Evolutionary conservation across 2,797 vertebrate genomes (phyloP).

Genomic region (Macropus fuliginosus): DNA sequence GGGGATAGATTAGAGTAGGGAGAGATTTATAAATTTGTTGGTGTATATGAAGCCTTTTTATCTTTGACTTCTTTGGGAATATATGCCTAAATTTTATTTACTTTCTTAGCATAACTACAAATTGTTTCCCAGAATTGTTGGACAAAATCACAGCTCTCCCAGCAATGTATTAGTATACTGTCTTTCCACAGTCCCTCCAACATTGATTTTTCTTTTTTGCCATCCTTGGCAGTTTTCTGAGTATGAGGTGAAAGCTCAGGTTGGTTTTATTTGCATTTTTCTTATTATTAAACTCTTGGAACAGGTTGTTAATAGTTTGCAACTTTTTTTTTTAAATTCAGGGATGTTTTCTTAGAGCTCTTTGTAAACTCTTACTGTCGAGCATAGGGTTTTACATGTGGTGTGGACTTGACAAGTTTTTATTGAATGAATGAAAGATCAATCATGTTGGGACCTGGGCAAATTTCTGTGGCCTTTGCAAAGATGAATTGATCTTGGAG

Average conservation of each 20-base stretch:
- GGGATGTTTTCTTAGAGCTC: background rate
- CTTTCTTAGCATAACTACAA: background rate
- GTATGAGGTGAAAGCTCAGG: background rate
- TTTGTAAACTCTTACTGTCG: background rate
- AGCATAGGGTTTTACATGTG: background rate
- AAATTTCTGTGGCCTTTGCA: background rate
- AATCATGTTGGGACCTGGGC: background rate
- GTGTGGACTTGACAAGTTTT: background rate
- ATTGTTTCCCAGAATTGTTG: background rate
- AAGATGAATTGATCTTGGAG: background rate
- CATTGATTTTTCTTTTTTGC: background rate
- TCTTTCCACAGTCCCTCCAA: background rate
- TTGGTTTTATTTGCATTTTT: background rate
- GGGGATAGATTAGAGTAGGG: background rate
- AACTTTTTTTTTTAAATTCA: background rate
- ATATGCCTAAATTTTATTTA: background rate
- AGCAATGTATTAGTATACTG: background rate
- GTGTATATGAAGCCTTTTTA: background rate
- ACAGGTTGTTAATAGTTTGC: background rate
- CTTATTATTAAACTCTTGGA: background rate
- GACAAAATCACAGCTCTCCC: background rate
- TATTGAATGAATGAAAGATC: conserved; percentile 30
- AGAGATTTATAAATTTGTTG: background rate
- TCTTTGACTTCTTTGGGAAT: background rate
- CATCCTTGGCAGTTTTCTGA: background rate